Conservation (phyloP, 92 coral and sea anemone species). For the Porites evermanni region DNA sequence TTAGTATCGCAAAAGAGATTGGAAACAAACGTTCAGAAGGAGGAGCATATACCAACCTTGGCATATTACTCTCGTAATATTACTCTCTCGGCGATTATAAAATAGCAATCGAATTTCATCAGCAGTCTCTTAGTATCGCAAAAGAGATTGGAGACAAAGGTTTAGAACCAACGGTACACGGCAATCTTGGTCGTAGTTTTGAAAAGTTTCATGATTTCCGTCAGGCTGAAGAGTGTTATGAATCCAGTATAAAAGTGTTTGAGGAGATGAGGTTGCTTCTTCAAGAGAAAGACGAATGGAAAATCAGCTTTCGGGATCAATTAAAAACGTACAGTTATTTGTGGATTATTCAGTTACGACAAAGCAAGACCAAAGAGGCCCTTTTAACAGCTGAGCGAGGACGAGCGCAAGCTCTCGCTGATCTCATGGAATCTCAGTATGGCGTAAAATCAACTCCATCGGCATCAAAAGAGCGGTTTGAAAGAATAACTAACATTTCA, state of each 20-base stretch:
- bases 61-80: too few species aligned
- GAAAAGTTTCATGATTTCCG: not conserved
- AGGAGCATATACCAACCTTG: not conserved
- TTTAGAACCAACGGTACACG: too few species aligned
- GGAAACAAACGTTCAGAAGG: not conserved
- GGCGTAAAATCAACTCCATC: not conserved
- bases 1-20: not conserved
- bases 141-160: not conserved
- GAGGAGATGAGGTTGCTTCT: not conserved
- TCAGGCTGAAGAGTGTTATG: not conserved
- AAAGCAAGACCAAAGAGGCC: not conserved
- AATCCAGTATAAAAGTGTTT: not conserved
- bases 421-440: conserved; percentile 13
- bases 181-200: too few species aligned
- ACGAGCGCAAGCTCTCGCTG: not conserved
- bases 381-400: conserved; percentile 3
- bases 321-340: not conserved
- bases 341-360: conserved; percentile 7
- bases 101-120: not conserved
- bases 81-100: too few species aligned
- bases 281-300: conserved; percentile 5
- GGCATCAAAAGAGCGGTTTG: not conserved
- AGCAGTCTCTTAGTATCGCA: not conserved
- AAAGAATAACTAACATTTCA: not conserved
- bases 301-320: not conserved